phyloP scores from a whole-genome alignment of 1,140 invertebrate species.

The Sitobion miscanthi region DNA sequence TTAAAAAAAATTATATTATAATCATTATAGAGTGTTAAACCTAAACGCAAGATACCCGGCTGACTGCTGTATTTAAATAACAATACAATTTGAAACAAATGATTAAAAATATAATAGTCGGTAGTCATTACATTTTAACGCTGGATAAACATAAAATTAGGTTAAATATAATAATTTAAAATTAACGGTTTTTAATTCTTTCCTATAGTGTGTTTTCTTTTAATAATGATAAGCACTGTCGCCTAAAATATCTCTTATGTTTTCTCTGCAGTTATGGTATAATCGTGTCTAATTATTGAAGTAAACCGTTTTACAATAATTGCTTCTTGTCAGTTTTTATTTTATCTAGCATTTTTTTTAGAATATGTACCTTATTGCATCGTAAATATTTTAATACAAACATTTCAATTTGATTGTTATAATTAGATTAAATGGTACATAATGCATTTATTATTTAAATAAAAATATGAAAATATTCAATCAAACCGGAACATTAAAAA shows the following conservation, averaged over 20 bases:
- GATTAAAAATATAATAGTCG: background rate
- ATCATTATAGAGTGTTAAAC: background rate
- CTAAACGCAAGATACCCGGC: background rate
- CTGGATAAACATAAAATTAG: background rate
- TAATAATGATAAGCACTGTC: background rate
- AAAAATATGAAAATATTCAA: too few relatives aligned
- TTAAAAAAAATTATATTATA: background rate
- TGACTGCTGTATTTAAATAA: background rate
- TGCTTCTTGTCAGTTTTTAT: too few relatives aligned
- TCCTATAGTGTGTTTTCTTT: background rate
- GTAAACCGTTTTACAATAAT: background rate
- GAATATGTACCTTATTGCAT: too few relatives aligned
- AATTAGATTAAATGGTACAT: too few relatives aligned
- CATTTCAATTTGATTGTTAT: too few relatives aligned
- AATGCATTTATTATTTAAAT: too few relatives aligned
- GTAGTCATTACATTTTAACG: background rate
- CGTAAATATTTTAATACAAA: too few relatives aligned
- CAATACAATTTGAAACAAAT: background rate
- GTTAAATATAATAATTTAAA: slow-evolving; percentile 10
- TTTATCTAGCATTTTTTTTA: too few relatives aligned
- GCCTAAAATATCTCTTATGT: background rate
- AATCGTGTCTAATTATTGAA: background rate
- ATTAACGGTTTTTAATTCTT: background rate
- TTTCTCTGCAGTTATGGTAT: background rate
- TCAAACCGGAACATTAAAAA: too few relatives aligned